Conservation (phyloP, 2,797 vertebrate species). For the Pagetopsis macropterus region DNA sequence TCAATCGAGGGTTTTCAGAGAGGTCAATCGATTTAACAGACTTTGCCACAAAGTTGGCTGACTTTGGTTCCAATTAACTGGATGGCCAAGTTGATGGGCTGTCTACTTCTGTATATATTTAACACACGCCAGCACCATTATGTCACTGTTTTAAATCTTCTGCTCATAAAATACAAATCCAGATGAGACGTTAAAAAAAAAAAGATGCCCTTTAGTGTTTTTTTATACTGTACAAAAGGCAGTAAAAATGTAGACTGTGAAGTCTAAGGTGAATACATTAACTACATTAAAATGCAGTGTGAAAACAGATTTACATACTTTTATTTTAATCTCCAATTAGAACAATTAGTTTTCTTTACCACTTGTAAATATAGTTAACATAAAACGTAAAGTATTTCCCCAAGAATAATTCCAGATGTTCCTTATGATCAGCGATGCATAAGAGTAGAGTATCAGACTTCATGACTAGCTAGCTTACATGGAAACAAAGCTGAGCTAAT, state of each 20-base stretch:
- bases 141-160: conserved; percentile 27
- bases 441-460: neutral
- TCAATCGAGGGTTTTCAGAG: conserved; percentile 28
- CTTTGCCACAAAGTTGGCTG: conserved; percentile 47
- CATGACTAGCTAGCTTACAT: neutral
- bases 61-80: conserved; percentile 23
- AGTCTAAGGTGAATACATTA: conserved; percentile 5
- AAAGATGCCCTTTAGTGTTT: neutral
- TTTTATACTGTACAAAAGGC: neutral
- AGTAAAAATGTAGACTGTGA: neutral
- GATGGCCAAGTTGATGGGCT: conserved; percentile 24
- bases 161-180: conserved; percentile 32
- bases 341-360: neutral
- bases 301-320: neutral
- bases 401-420: neutral
- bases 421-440: too few relatives aligned
- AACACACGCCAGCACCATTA: conserved; percentile 26
- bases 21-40: conserved; percentile 50
- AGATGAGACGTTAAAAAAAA: conserved; percentile 7
- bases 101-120: conserved; percentile 17
- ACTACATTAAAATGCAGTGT: neutral
- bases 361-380: neutral
- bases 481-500: neutral
- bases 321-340: neutral
- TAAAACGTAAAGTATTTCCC: neutral